phyloP scores from a whole-genome alignment of 2,888 invertebrate genomes.

The Crepidodera aurea region DNA sequence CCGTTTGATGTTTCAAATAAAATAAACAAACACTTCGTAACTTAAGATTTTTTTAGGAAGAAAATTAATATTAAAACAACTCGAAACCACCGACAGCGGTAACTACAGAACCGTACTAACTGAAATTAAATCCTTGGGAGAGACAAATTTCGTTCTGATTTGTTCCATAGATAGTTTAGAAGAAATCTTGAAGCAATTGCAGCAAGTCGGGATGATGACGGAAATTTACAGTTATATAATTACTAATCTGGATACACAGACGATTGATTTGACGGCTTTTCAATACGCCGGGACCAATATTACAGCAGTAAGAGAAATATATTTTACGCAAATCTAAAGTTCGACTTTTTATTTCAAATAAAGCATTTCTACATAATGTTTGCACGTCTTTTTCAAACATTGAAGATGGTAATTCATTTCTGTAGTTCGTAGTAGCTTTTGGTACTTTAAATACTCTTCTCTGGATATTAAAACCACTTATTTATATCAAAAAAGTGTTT shows the following conservation, averaged over 20 bases:
- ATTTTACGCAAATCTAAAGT: no score
- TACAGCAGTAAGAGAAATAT: conserved; percentile 61
- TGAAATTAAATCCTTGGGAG: conserved; percentile 60
- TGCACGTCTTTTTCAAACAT: no score
- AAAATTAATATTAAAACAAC: conserved; percentile 67
- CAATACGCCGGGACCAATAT: conserved; percentile 69
- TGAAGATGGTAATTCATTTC: no score
- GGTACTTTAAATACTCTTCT: no score
- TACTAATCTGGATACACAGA: conserved; percentile 68
- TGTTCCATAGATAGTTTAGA: conserved; percentile 62
- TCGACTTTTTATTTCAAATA: no score
- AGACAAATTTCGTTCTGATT: conserved; percentile 64
- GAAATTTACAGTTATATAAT: conserved; percentile 66
- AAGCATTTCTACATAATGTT: no score
- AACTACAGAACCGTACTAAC: conserved; percentile 57
- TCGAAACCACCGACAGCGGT: conserved; percentile 59
- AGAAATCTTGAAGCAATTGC: conserved; percentile 65
- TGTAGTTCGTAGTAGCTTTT: no score
- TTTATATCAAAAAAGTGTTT: no score
- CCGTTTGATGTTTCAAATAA: no score
- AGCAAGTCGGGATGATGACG: conserved; percentile 70
- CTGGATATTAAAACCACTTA: no score
- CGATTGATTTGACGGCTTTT: conserved; percentile 66
- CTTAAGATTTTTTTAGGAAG: conserved; percentile 22
- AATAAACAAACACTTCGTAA: no score